phyloP scores from a whole-genome alignment of 2,113 vertebrate species.

The Phalacrocorax brasilianus region DNA sequence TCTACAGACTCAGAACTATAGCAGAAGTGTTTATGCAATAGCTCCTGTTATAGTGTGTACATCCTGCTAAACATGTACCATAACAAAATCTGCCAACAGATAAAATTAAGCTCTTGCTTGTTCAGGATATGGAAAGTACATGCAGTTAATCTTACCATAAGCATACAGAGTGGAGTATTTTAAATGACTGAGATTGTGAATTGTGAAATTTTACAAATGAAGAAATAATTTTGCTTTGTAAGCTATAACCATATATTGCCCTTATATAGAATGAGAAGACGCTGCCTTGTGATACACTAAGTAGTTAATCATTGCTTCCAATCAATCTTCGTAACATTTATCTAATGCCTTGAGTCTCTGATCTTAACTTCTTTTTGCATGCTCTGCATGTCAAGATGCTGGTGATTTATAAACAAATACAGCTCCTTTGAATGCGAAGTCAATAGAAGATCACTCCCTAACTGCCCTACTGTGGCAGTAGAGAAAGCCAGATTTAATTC shows the following conservation, averaged over 20 bases:
- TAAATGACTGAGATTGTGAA: background rate
- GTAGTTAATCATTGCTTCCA: background rate
- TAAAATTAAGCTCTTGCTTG: background rate
- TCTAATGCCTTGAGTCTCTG: background rate
- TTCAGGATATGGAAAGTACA: background rate
- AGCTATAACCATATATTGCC: background rate
- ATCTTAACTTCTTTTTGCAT: background rate
- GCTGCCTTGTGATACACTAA: background rate
- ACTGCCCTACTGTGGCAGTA: background rate
- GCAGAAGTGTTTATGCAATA: background rate
- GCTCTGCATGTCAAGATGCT: background rate
- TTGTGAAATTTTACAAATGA: background rate
- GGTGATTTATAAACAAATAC: background rate
- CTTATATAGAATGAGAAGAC: background rate
- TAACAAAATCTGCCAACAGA: background rate
- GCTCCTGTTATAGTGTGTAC: background rate
- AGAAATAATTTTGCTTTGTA: background rate
- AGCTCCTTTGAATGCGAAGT: background rate
- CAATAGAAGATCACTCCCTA: background rate
- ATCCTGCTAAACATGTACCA: background rate
- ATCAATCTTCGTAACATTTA: constrained; percentile 5
- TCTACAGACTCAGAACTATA: background rate
- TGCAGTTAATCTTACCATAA: background rate
- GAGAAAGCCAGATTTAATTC: background rate
- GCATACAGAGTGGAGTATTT: background rate